Base-by-base conservation (phyloP, 2,888 invertebrate species). In the Lochmaea capreae region DNA sequence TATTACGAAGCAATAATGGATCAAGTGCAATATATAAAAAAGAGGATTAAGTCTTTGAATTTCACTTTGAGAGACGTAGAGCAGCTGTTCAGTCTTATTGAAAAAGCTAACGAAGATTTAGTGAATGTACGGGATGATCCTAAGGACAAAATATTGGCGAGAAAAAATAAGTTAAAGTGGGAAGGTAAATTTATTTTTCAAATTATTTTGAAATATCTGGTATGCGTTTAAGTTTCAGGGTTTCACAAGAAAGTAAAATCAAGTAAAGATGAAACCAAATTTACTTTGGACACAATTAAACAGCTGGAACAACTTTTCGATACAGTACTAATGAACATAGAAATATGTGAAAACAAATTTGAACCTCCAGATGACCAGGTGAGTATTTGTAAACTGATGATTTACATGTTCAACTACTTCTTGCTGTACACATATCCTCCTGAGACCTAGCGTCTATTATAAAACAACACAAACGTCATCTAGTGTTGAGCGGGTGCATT, bases 291-390 rank as follows among this genome's bases (percentile, higher is more conserved):
- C 3, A 14, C 46, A 42, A 68, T 68, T 14, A 26, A 61, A 68
- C 68, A 68, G n/a, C 46, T 68, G 2, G 68, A 68, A 33, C 14
- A 68, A 52, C 61, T 61, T 11, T 68, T 68, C 26, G 68, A 46
- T 22, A 33, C 58, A 8, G 39, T 42, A n/a, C 14, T 39, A 1
- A 39, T 58, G 18, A 57, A 67, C 22, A 22, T 67, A 33, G 39
- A 57, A 22, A 18, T 26, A 57, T 67, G 52, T 8, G 67, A 26
- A 43, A 67, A 43, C 1, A 22, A 58, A 52, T 66, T 54, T 54
- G 26, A 52, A 9, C 22, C n/a, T 43, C 12, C 16, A 3, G 46
- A 65, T 16, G 49, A 43, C 10, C 14, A 12, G 16, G 46, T 22
- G 11, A 18, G 54, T 54, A 16, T 0, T 54, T 12, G 43, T 43